These are phyloP conservation scores for Mastigias papua DNA, from an alignment of 30 jellyfish, hydroid and myxozoan genomes.

Conservation along the genomic window DNA sequence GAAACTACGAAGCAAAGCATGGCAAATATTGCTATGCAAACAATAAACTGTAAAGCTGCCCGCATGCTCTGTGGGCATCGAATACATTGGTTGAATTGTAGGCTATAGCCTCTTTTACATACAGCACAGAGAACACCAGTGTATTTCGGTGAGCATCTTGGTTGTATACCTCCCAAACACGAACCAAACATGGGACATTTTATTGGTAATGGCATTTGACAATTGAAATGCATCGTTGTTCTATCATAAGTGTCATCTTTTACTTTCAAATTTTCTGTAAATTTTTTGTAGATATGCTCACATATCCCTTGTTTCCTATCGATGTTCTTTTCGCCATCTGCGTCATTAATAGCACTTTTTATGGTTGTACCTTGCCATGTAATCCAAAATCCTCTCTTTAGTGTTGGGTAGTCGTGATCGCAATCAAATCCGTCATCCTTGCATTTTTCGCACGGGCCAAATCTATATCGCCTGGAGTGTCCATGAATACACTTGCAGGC, in stretches of 20 bases:
- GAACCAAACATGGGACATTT: conserved; percentile 59
- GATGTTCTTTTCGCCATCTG: neutral
- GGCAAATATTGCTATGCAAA: conserved; percentile 14
- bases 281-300: neutral
- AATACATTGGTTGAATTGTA: conserved; percentile 34
- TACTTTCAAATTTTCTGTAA: conserved; percentile 33
- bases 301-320: neutral
- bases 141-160: conserved; percentile 34
- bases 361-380: conserved; percentile 20
- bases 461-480: conserved; percentile 60
- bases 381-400: conserved; percentile 57
- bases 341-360: too few relatives aligned
- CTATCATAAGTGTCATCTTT: conserved; percentile 18
- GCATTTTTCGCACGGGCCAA: conserved; percentile 64
- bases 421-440: conserved; percentile 40
- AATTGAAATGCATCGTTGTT: conserved; percentile 1
- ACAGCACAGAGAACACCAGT: conserved; percentile 70
- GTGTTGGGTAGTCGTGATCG: conserved; percentile 12
- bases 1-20: conserved; percentile 36
- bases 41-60: conserved; percentile 29
- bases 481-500: conserved; percentile 62
- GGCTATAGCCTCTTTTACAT: conserved; percentile 43
- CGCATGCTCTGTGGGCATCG: conserved; percentile 41
- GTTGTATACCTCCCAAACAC: conserved; percentile 67
- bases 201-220: conserved; percentile 48